Base-by-base conservation (phyloP, 2,888 invertebrate genomes). In the Cosmia trapezina region DNA sequence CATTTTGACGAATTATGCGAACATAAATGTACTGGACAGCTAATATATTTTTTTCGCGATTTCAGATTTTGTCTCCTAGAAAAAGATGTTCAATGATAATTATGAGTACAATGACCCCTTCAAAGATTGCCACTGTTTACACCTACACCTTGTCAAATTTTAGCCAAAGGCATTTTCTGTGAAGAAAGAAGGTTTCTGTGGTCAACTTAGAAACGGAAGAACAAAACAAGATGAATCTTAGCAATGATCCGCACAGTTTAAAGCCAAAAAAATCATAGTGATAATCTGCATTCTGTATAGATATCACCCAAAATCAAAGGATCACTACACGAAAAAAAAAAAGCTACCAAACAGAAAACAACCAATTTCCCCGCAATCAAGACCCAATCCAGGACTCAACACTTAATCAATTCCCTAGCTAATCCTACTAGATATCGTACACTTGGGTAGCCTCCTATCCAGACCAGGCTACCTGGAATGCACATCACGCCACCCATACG, bases 401-500 rank as follows among this genome's bases (percentile, higher is more conserved):
- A 65, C 62, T 78, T 74, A 64, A 76, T 74, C 77, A 80, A 76
- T 73, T 80, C 78, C 59, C 78, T 37, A n/a, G 60, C 53, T 83
- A 78, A 83, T 83, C 63, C 71, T 66, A 4, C 49, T 54, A 61
- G 61, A 33, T 61, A 60, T 47, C 64, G 70, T 51, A 54, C 45
- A 54, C 70, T 78, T 45, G 57, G 67, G 57, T 61, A 70, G 57
- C 59, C 22, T 66, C n/a, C 54, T 14, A 51, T 47, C 76, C 59
- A 75, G 75, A 43, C 47, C 37, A 49, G 47, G 37, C 57, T 59
- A 84, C 83, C 85, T 84, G 83, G 37, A 47, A 85, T 85, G 80
- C 82, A 70, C 62, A 51, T 80, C 84, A 85, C 76, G 84, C 28
- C 37, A 62, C 45, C 56, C 41, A 68, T 59, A 85, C 85, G 85